phyloP scores from a whole-genome alignment of 2,113 vertebrate genomes.

The Prolemur simus region DNA sequence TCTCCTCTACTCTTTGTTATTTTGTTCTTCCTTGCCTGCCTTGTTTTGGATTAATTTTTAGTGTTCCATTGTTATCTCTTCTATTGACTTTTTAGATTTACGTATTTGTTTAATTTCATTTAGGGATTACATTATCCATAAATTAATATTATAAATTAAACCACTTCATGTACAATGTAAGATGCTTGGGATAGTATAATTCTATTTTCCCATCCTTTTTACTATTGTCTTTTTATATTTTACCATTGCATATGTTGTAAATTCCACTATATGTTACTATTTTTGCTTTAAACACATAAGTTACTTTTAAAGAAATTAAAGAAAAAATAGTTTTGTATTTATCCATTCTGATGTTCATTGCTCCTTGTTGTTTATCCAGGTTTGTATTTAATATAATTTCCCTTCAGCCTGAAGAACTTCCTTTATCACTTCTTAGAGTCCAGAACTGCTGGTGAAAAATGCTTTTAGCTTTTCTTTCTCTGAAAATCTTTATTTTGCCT shows the following conservation, averaged over 20 bases:
- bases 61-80: neutral
- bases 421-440: neutral
- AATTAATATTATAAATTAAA: neutral
- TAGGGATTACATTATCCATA: neutral
- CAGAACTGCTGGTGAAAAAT: neutral
- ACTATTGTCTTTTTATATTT: neutral
- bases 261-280: neutral
- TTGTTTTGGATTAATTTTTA: constrained; percentile 37
- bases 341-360: neutral
- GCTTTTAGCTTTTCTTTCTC: neutral
- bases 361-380: neutral
- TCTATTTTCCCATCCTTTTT: neutral
- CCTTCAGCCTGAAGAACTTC: neutral
- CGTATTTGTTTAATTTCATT: neutral
- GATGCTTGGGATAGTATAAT: neutral
- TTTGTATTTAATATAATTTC: neutral
- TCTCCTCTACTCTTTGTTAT: neutral
- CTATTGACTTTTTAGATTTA: neutral
- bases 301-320: neutral
- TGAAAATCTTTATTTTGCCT: neutral
- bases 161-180: neutral
- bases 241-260: neutral
- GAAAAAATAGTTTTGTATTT: neutral
- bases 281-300: neutral
- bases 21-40: neutral